Base-by-base conservation (phyloP, 2,888 invertebrate species). In the Drosophila kambysellisi region DNA sequence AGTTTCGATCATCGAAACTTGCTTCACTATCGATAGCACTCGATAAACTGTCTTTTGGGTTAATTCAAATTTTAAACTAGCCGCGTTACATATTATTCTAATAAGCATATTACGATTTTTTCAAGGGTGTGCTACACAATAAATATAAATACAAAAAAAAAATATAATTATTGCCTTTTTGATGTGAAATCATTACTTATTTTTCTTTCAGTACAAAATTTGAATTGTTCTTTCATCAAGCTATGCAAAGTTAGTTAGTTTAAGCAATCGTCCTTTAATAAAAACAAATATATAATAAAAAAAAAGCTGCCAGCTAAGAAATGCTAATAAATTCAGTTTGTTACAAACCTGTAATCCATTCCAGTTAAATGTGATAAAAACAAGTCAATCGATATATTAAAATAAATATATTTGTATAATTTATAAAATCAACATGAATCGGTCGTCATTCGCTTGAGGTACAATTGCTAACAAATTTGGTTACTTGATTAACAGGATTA, bases 381-480 rank as follows among this genome's bases (percentile, higher is more conserved):
- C 29, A 15, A 15, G 9, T 46, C n/a, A 11, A 17, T 56, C 20
- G 25, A 29, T 68, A 32, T 60, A 65, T 39, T 76, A 68, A 75
- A 76, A 79, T 68, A 76, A 87, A 78, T 69, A 74, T 39, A 79
- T 69, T 51, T 81, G 15, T 73, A 64, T 78, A 73, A 60, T 76
- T 54, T 80, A 80, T 75, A 83, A 82, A 88, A 70, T 85, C 70
- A 82, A 85, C 85, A 70, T 76, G 67, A 66, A 60, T 58, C 64
- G 57, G 51, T 53, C 64, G 52, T 62, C 54, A 48, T 61, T 70
- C 62, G 70, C 50, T 75, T 73, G 70, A 83, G 83, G 83, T 88
- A 83, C 37, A 76, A 76, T 64, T 78, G 65, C 63, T 83, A 83
- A 80, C 50, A 78, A 70, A 54, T 82, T 88, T 65, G 80, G 75